Base-by-base conservation (phyloP, 2,888 invertebrate genomes). In the Eristalis intricaria region DNA sequence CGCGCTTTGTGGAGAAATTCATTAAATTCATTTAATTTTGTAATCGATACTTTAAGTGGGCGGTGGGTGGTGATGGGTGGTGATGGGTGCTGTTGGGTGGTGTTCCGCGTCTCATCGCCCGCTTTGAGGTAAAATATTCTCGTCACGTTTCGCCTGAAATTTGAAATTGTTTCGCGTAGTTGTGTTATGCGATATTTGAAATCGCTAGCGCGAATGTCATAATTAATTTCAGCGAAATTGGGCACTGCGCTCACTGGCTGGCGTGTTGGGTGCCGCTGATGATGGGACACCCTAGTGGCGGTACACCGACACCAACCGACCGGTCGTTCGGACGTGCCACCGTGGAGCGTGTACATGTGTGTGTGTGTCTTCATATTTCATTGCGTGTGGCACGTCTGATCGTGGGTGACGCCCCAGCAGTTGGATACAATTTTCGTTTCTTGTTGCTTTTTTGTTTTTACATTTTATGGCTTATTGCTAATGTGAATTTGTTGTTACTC, bases 141-240 rank as follows among this genome's bases (percentile, higher is more conserved):
- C 7, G 66, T 82, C 86, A 86, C 78, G 86, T 78, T 66, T 70
- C 65, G 19, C 38, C 32, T 81, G 82, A 74, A 84, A 84, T 50
- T 84, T 79, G 78, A 84, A 86, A 78, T 86, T 82, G 74, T 86
- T 82, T 86, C 77, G 82, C 86, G 82, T 86, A 65, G 65, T 82
- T 74, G 74, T 82, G 78, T 86, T 82, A 74, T 78, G 78, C 56
- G 82, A 86, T 82, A 86, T 75, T 78, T 74, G 66, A 82, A 86
- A 78, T 78, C 66, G 86, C 77, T 74, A 82, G 63, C 78, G 63
- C 78, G 82, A 78, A 63, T 86, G 78, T 86, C 82, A 82, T 86
- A 86, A 86, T 86, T 86, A 75, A 82, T 78, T 78, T 82, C 73
- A 58, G 69, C 71, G 32, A 63, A 66, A 69, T 85, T 73, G 66